Percentiles rank a stretch among this genome's conserved stretches.
These are phyloP conservation scores for Condylura cristata DNA, from an alignment of 2,113 vertebrate genomes.

Conservation along the genomic window DNA sequence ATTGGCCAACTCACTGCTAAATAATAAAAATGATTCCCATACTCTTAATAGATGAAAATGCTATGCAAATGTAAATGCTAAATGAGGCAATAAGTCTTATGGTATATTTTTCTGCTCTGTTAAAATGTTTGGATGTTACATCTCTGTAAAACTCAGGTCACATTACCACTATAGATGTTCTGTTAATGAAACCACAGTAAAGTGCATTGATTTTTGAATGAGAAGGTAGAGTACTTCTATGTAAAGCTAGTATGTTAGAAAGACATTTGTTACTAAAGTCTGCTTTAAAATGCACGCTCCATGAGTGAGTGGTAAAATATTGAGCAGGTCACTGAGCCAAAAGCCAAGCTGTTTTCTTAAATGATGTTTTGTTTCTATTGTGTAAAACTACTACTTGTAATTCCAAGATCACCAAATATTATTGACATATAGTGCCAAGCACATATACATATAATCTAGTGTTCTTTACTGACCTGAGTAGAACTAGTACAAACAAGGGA, in stretches of 20 bases:
- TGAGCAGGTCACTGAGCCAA: not conserved
- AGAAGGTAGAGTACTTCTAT: not conserved
- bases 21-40: slow-evolving; percentile 15
- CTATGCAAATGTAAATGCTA: slow-evolving; percentile 32
- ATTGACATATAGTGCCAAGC: not conserved
- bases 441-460: not conserved
- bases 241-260: not conserved
- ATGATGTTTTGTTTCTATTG: slow-evolving; percentile 9
- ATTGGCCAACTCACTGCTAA: slow-evolving; percentile 11
- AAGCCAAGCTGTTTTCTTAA: not conserved
- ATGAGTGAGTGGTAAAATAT: not conserved
- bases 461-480: not conserved
- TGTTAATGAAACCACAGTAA: not conserved
- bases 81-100: slow-evolving; percentile 20
- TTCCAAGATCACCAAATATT: not conserved
- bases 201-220: slow-evolving; percentile 27
- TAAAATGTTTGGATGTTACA: slow-evolving; percentile 30
- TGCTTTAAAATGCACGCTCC: not conserved
- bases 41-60: slow-evolving; percentile 30
- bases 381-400: not conserved
- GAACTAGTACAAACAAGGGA: not conserved
- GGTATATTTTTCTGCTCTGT: slow-evolving; percentile 21
- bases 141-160: not conserved
- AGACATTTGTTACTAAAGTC: not conserved
- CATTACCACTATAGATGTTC: not conserved